These are phyloP conservation scores for Trachelus tabidus DNA, from an alignment of 2,888 invertebrate species.

Conservation along the genomic window DNA sequence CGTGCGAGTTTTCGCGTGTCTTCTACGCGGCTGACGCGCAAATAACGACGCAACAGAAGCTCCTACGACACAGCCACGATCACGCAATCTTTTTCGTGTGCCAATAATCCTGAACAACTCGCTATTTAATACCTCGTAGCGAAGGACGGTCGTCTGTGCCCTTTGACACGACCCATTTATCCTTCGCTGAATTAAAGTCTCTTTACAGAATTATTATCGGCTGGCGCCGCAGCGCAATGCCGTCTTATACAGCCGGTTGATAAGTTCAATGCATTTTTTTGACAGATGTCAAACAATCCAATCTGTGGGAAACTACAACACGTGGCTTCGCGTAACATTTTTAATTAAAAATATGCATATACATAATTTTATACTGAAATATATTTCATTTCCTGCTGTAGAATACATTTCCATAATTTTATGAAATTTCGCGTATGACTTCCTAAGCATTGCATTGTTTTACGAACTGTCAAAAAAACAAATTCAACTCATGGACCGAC, in stretches of 20 bases:
- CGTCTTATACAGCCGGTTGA: background rate
- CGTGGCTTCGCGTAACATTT: too few species aligned
- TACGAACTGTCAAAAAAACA: too few species aligned
- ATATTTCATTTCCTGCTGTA: too few species aligned
- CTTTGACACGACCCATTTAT: constrained; percentile 2
- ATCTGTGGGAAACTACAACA: too few species aligned
- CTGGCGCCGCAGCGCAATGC: background rate
- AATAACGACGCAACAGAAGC: background rate
- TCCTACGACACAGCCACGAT: background rate
- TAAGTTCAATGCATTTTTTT: too few species aligned
- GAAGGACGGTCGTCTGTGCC: background rate
- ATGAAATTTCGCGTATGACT: too few species aligned
- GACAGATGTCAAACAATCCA: too few species aligned
- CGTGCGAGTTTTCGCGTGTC: background rate
- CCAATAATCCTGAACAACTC: background rate
- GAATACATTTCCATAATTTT: too few species aligned
- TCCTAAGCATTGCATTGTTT: too few species aligned
- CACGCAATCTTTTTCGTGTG: background rate
- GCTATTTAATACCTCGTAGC: background rate
- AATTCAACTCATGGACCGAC: too few species aligned
- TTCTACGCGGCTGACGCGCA: background rate
- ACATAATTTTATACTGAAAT: too few species aligned
- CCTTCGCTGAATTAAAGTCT: background rate
- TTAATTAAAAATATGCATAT: too few species aligned
- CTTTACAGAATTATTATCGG: background rate